Percentiles rank a stretch among this genome's conserved stretches.
Conservation (phyloP, 2,888 invertebrate genomes). For the Macrosoma leucophasiata region DNA sequence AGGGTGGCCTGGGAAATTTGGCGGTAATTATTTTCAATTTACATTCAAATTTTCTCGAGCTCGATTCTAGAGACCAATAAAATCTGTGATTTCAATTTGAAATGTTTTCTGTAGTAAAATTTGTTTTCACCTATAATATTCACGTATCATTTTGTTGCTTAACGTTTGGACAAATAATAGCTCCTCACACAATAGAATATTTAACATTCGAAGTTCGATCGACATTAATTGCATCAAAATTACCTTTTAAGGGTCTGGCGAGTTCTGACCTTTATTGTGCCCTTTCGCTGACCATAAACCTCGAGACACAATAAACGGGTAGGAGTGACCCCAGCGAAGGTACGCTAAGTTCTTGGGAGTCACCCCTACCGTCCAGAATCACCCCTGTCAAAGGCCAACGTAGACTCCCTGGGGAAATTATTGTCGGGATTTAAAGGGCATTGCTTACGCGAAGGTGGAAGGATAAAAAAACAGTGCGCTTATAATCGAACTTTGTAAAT, state of each 20-base stretch:
- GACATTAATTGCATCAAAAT: slow-evolving; percentile 57
- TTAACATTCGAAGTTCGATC: no score
- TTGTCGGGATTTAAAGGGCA: slow-evolving; percentile 76
- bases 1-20: no score
- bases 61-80: no score
- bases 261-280: slow-evolving; percentile 55
- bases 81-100: no score
- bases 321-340: slow-evolving; percentile 59
- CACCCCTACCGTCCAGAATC: slow-evolving; percentile 63
- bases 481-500: slow-evolving; percentile 55
- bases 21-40: no score
- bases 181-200: no score
- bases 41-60: no score
- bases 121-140: no score
- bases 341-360: slow-evolving; percentile 58
- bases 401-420: slow-evolving; percentile 70
- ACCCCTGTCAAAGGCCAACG: slow-evolving; percentile 70
- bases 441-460: slow-evolving; percentile 62
- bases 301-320: slow-evolving; percentile 67
- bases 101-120: no score
- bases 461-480: slow-evolving; percentile 64
- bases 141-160: no score
- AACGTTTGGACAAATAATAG: no score
- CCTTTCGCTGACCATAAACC: slow-evolving; percentile 72
- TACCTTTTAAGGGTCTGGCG: slow-evolving; percentile 42